A percentile compares a stretch with the other conserved stretches of the same genome.
Conservation (phyloP, 1,140 invertebrate species). For the Sitobion miscanthi region DNA sequence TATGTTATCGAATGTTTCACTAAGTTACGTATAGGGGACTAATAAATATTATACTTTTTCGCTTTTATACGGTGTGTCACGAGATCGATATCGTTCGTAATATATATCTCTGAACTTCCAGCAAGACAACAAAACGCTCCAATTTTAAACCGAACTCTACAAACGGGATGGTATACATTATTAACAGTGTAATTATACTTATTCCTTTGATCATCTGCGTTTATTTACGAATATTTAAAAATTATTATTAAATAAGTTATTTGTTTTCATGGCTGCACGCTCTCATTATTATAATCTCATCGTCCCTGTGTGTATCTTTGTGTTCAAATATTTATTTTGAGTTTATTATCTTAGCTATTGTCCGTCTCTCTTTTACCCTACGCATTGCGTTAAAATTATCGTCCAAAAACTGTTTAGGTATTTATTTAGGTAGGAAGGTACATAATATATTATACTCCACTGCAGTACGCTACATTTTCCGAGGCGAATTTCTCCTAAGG, state of each 20-base stretch:
- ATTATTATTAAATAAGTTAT: background rate
- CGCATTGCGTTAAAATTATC: background rate
- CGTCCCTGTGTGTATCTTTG: background rate
- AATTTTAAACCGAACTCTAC: background rate
- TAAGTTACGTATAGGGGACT: background rate
- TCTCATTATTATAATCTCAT: background rate
- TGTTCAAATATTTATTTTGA: background rate
- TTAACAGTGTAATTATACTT: background rate
- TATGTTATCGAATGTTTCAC: background rate
- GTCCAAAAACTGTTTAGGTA: background rate
- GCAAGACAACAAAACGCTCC: background rate
- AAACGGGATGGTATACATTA: background rate
- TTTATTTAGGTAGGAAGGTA: background rate
- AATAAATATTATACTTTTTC: background rate
- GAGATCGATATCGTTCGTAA: background rate
- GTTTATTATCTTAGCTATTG: background rate
- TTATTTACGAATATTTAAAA: background rate
- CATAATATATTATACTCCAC: background rate
- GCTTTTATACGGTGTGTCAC: background rate
- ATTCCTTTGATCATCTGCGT: background rate
- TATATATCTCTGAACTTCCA: background rate
- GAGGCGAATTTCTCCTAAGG: background rate
- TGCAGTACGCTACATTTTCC: background rate
- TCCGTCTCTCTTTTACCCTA: background rate
- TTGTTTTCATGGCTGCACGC: background rate